Conservation (phyloP, 1,140 invertebrate species). For the Chironomus tepperi region DNA sequence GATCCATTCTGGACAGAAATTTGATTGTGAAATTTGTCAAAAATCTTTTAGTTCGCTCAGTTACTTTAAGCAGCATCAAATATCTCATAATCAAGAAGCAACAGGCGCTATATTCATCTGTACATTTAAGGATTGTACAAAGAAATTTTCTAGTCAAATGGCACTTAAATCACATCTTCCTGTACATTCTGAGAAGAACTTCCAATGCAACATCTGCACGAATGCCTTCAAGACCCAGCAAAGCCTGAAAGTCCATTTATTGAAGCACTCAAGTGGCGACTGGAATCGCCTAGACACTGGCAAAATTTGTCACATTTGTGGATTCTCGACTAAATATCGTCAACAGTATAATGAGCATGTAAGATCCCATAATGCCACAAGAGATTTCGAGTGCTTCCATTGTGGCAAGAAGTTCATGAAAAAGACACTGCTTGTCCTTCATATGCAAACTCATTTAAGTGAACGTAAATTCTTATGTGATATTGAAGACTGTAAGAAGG, state of each 20-base stretch:
- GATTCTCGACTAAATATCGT: neutral
- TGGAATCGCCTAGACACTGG: neutral
- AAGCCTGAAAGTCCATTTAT: neutral
- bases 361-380: neutral
- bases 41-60: neutral
- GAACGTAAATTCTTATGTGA: neutral
- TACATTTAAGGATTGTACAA: neutral
- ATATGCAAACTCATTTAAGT: constrained; percentile 11
- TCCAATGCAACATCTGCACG: neutral
- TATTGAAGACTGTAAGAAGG: neutral
- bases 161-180: neutral
- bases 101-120: neutral
- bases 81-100: neutral
- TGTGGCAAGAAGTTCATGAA: constrained; percentile 2
- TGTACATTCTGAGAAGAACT: neutral
- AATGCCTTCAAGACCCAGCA: neutral
- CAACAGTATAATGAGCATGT: neutral
- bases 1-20: neutral
- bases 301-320: neutral
- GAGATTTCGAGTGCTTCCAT: neutral
- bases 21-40: neutral
- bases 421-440: neutral
- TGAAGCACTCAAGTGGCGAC: neutral
- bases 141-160: neutral
- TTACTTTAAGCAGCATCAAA: neutral